Base-by-base conservation (phyloP, 2,888 invertebrate genomes). In the Caenorhabditis sulstoni region DNA sequence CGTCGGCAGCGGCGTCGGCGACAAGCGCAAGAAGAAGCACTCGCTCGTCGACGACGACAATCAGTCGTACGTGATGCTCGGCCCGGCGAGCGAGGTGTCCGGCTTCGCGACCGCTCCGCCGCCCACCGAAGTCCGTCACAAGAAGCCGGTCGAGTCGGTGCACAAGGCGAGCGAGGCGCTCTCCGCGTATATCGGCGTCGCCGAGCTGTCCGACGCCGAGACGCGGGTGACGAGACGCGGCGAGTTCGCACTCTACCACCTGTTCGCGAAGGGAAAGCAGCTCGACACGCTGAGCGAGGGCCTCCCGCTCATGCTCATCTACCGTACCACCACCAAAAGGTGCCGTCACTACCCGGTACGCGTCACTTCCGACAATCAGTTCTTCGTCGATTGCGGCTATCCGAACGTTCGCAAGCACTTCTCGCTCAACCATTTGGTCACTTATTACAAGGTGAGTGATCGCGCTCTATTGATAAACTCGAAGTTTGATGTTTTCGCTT, bases 261-360 rank as follows among this genome's bases (percentile, higher is more conserved):
- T 71, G 12, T 39, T 53, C 44, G 47, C 14, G 16, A 49, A 41
- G 9, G 20, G 23, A 1, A 20, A 49, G 12, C 62, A 22, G 22
- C 70, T 71, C n/a, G 64, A 57, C 20, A 55, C 55, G 8, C 35
- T 62, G 1, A 3, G 39, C 16, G 62, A 55, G 5, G 22, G n/a
- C 9, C 71, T 71, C 16, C 62, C 71, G 9, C 50, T 71, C 39
- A 71, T 71, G 62, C 47, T 71, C 55, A 47, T 71, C 29, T 71
- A 71, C 71, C 64, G 71, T 57, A 71, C 71, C 11, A 71, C 71
- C 22, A 71, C 71, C 14, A 71, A 61, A 23, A 57, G 55, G 50
- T 39, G 16, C 53, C 71, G 71, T 44, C 62, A 62, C 45, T 62
- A 62, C 39, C 14, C 62, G 37, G 49, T 62, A 22, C 71, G 71